Conservation (phyloP, 2,797 vertebrate genomes). For the Pangasius mekongensis region DNA sequence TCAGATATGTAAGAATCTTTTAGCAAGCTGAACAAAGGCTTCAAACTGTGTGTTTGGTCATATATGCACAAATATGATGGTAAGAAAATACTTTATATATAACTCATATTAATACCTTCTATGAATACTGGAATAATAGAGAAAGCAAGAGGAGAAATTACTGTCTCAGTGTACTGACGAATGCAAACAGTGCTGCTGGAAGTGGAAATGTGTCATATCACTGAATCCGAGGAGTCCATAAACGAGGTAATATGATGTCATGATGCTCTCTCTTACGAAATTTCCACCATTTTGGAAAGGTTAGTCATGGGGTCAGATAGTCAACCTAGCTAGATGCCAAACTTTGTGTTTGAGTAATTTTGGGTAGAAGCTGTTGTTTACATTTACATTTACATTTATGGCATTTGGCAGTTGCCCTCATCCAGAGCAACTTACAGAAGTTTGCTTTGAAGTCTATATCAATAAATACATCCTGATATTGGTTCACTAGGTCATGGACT, state of each 20-base stretch:
- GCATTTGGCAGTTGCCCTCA: too few relatives aligned
- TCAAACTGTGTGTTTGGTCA: not conserved
- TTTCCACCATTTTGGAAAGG: not conserved
- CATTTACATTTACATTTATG: not conserved
- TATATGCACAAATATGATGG: not conserved
- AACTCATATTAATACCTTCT: too few relatives aligned
- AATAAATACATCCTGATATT: too few relatives aligned
- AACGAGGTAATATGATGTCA: not conserved
- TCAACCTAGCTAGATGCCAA: not conserved
- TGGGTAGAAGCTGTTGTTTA: not conserved
- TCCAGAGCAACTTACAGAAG: too few relatives aligned
- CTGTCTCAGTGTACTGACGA: not conserved
- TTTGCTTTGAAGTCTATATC: too few relatives aligned
- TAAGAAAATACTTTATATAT: not conserved
- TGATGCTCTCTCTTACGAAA: not conserved
- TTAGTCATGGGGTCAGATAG: not conserved
- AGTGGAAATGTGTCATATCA: not conserved
- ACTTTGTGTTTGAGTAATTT: not conserved
- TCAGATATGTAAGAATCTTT: not conserved
- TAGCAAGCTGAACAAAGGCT: not conserved
- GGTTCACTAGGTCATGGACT: too few relatives aligned
- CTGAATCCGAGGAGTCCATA: not conserved
- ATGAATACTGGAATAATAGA: too few relatives aligned
- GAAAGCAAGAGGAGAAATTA: too few relatives aligned
- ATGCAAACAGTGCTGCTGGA: not conserved